Base-by-base conservation (phyloP, 1,140 invertebrate species). In the Cydia splendana region DNA sequence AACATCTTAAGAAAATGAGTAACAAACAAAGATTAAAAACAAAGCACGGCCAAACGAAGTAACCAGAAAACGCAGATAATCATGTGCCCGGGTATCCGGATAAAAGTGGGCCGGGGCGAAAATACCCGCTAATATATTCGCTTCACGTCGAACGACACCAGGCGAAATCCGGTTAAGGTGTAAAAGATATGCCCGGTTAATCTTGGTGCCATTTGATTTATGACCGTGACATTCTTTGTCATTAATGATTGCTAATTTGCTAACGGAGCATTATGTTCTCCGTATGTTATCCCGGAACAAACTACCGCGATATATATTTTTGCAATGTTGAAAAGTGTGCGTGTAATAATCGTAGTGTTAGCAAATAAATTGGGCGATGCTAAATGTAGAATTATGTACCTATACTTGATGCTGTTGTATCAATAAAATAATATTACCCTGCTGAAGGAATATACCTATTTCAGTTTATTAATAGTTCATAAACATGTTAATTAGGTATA, bases 101-200 rank as follows among this genome's bases (percentile, higher is more conserved):
- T 85, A 85, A 85, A 84, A 76, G 71, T 65, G 71, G 42, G 74
- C 75, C 69, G 75, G 75, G 65, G 69, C 76, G 74, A 78, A 77
- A 80, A 80, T 77, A 84, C 78, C 79, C 76, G 81, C 79, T 88
- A 90, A 89, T 88, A 81, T 89, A 91, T 91, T 90, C 89, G 77
- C 74, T 30, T 75, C 88, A 84, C 89, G 89, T 89, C 84, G 77
- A 85, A 87, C 81, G 84, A 84, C 85, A 86, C 81, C 84, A 85
- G 83, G 82, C 82, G 82, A 89, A 87, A 87, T 79, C 87, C 85
- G 87, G 83, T 86, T 87, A 86, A 88, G 85, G 85, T 87, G 83
- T 75, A 75, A 75, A 81, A 88, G 85, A 88, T 89, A 88, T 84
- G 84, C 84, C 82, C 74, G 86, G 88, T 89, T 91, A 90, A 90